Conservation (phyloP, 2,113 vertebrate genomes). For the Hemiprocne comata region DNA sequence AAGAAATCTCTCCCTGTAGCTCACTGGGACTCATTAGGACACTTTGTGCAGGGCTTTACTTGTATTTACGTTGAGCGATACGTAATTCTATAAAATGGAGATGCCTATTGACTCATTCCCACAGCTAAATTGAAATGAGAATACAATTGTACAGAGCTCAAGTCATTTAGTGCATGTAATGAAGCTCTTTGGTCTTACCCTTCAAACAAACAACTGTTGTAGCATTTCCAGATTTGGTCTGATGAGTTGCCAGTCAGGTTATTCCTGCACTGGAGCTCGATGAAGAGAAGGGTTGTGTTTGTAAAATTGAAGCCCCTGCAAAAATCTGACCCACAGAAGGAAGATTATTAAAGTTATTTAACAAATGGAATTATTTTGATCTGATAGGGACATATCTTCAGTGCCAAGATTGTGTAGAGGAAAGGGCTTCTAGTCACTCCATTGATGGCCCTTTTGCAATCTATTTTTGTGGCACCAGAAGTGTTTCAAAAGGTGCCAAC, state of each 20-base stretch:
- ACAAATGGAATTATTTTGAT: not conserved
- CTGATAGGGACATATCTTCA: not conserved
- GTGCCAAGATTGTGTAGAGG: not conserved
- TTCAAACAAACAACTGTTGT: not conserved
- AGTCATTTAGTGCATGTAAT: not conserved
- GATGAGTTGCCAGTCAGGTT: not conserved
- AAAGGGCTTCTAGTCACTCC: not conserved
- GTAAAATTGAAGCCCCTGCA: not conserved
- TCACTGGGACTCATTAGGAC: not conserved
- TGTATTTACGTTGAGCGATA: not conserved
- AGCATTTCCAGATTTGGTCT: not conserved
- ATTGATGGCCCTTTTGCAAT: not conserved
- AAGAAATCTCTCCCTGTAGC: not conserved
- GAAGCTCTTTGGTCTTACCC: not conserved
- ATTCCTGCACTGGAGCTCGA: rapidly evolving
- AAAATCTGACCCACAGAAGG: not conserved
- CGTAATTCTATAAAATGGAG: not conserved
- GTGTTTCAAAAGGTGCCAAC: not conserved
- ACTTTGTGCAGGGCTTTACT: not conserved
- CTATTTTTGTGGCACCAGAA: not conserved
- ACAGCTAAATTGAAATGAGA: not conserved
- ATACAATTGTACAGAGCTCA: not conserved
- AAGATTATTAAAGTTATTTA: not conserved
- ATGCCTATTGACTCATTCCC: not conserved
- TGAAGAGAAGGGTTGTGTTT: too few species aligned